phyloP scores from a whole-genome alignment of 2,888 invertebrate species.

The Tortrix viridana region DNA sequence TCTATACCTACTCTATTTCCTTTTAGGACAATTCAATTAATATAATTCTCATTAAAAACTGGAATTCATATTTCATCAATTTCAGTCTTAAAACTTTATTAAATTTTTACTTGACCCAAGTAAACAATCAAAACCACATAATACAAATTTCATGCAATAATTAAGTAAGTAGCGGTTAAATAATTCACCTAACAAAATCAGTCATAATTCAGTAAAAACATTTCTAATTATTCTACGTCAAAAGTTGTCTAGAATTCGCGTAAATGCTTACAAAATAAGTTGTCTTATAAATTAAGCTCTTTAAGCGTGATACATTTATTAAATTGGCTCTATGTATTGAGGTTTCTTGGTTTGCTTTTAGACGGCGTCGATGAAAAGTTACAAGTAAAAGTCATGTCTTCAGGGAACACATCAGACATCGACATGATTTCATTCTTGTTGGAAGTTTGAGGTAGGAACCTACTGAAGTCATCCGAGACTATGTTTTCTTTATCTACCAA shows the following conservation, averaged over 20 bases:
- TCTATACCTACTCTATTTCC: too few species aligned
- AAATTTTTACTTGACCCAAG: slow-evolving; percentile 60
- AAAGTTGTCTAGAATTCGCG: slow-evolving; percentile 54
- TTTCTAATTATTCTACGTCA: slow-evolving; percentile 66
- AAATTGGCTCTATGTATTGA: slow-evolving; percentile 50
- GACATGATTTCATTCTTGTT: slow-evolving; percentile 71
- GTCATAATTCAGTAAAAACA: slow-evolving; percentile 59
- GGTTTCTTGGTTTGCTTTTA: slow-evolving; percentile 71
- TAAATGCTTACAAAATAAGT: slow-evolving; percentile 69
- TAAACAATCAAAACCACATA: slow-evolving; percentile 61
- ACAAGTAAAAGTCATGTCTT: slow-evolving; percentile 75
- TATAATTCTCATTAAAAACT: background rate
- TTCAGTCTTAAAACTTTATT: slow-evolving; percentile 58
- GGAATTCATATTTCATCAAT: slow-evolving; percentile 12
- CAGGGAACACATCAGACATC: slow-evolving; percentile 75
- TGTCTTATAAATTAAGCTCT: slow-evolving; percentile 44
- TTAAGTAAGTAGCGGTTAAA: slow-evolving; percentile 49
- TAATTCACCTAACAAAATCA: slow-evolving; percentile 40
- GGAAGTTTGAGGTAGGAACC: slow-evolving; percentile 57
- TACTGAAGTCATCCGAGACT: slow-evolving; percentile 59
- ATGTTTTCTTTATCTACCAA: slow-evolving; percentile 69
- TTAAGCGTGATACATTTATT: slow-evolving; percentile 31
- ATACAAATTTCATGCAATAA: slow-evolving; percentile 64
- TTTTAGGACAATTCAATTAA: too few species aligned
- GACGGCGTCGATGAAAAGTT: slow-evolving; percentile 80